Base-by-base conservation (phyloP, 92 coral and sea anemone genomes). In the Virgularia gustaviana region DNA sequence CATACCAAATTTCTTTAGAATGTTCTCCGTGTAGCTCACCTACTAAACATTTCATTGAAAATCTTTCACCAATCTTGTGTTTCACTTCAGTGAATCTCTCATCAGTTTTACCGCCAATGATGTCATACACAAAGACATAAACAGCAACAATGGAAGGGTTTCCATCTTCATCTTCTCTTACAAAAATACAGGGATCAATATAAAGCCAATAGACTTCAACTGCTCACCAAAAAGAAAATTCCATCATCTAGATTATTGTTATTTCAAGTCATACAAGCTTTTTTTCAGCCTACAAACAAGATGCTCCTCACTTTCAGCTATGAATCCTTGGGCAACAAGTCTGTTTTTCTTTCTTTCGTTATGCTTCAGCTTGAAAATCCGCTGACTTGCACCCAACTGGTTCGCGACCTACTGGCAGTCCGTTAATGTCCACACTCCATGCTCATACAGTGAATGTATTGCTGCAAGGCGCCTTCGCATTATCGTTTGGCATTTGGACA, bases 251-350 rank as follows among this genome's bases (percentile, higher is more conserved):
- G 63, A 57, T 27, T 80, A 85, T 65, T 81, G 83, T 83, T n/a
- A n/a, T n/a, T 86, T 86, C 49, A 82, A 57, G 35, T 86, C 83
- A 47, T 85, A 83, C 13, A 83, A 49, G 63, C 86, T 79, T 59
- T 80, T 79, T 57, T 65, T 76, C 43, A 87, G 63, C 41, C 76
- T 87, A 65, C 91, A 87, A 16, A 76, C 91, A 28, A 70, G 52
- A 79, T 83, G 76, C n/a, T n/a, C n/a, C 52, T 79, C 49, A 24
- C 82, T 82, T 38, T 67, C 15, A 44, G 8, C 77, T n/a, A 68
- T 52, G 38, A 67, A 85, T 16, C 89, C 85, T 81, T 85, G 89
- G 51, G 90, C 89, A 43, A 85, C 86, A 63, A 85, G 78, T 71
- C 86, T 76, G 27, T 80, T 78, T 57, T 85, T 85, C 13, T 63